Conservation (phyloP, 2,113 vertebrate species). For the Anguilla rostrata region DNA sequence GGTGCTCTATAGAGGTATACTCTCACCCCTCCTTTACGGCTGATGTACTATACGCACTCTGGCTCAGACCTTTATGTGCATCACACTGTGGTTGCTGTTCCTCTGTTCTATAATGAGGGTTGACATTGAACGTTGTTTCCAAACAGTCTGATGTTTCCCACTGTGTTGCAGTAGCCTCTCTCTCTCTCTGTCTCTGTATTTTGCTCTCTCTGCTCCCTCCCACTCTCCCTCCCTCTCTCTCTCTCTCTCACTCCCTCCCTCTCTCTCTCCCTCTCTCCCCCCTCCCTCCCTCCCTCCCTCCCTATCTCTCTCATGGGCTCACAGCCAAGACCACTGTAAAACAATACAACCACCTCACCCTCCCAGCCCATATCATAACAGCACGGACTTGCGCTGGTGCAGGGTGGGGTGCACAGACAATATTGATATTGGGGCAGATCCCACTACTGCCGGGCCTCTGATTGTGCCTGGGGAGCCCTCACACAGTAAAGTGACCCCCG, state of each 20-base stretch:
- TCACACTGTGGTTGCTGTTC: background rate
- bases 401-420: background rate
- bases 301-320: background rate
- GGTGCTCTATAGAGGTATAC: background rate
- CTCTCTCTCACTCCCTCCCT: background rate
- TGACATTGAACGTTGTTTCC: background rate
- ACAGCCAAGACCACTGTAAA: slow-evolving; percentile 9
- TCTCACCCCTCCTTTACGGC: no score
- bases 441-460: background rate
- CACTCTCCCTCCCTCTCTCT: background rate
- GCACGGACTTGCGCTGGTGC: background rate
- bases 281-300: no score
- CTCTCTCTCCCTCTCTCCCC: background rate
- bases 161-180: background rate
- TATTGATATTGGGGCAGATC: slow-evolving; percentile 20
- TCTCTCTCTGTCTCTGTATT: background rate
- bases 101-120: background rate
- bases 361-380: slow-evolving; percentile 24
- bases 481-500: background rate
- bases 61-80: background rate
- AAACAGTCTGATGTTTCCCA: background rate
- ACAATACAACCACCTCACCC: slow-evolving; percentile 7
- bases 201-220: no score
- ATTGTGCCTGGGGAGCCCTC: background rate
- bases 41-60: background rate